Evolutionary conservation across 2,797 vertebrate genomes (phyloP), one percentile per base, ranked within the genome.

Genomic region (Falco columbarius): DNA sequence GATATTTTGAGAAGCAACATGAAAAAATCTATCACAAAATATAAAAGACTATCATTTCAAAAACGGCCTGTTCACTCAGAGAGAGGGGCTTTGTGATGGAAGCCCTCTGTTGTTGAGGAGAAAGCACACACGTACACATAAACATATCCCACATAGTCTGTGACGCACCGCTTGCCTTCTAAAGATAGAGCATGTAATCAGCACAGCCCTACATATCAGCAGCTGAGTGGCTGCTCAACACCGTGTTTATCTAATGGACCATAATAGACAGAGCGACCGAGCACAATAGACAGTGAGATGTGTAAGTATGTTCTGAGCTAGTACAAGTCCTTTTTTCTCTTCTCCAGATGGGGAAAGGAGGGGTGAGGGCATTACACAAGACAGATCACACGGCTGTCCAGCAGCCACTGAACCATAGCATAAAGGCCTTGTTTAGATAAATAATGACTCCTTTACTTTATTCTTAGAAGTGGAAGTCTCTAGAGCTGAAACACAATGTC

Each of bases 181-280:
- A 97, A 98, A 97, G 94, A 95, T 87, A 97, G 96, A 95, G 80
- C 34, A 10, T 63, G 89, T 94, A 97, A 96, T 97, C 97, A 59
- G 90, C 73, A 29, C 89, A 56, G 65, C 95, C 22, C 90, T 65
- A 82, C 40, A 8, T 63, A 83, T 44, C 90, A 91, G 95, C 95
- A 93, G 92, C 94, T 30, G 73, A 95, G 81, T 86, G 89, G 89
- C 95, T 95, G 97, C 77, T 74, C 95, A 91, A 73, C 92, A 91
- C 95, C 94, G 20, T 91, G 97, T 97, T 98, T 98, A 97, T 97
- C 95, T 97, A 97, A 96, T 79, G 80, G 92, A 68, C 96, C 97
- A 79, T 83, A 97, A 96, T 95, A 95, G 94, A 93, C 93, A 96
- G 85, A 56, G 32, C 24, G 2, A 88, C 73, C 1, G 27, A 90